These are phyloP conservation scores for Xenentodon cancila DNA, from an alignment of 2,797 vertebrate genomes.

Conservation along the genomic window DNA sequence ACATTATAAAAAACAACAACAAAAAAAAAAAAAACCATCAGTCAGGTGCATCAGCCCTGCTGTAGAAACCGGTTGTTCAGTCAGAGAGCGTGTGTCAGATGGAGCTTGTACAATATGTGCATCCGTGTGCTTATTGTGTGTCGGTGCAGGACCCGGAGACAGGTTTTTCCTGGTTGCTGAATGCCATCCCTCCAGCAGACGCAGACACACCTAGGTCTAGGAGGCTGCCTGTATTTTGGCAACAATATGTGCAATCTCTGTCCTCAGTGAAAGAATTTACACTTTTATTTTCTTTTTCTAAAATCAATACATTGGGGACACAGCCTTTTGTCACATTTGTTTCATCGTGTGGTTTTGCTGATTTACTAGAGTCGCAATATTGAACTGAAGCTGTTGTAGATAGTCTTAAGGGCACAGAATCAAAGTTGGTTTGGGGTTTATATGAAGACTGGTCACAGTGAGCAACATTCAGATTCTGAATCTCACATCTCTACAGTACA, in stretches of 20 bases:
- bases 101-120: slow-evolving; percentile 36
- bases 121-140: slow-evolving; percentile 17
- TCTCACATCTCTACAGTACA: neutral
- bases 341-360: neutral
- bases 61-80: slow-evolving; percentile 64
- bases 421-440: neutral
- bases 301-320: neutral
- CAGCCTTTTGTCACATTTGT: neutral
- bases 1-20: neutral
- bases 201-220: slow-evolving; percentile 62
- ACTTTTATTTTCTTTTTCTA: too few relatives aligned
- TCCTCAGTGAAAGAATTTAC: slow-evolving; percentile 12
- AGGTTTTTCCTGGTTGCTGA: slow-evolving; percentile 79
- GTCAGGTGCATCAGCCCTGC: slow-evolving; percentile 16
- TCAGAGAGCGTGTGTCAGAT: slow-evolving; percentile 47
- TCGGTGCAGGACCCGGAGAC: slow-evolving; percentile 47
- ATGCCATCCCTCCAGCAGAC: slow-evolving; percentile 59
- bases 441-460: neutral
- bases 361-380: neutral
- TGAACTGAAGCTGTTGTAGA: neutral
- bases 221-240: slow-evolving; percentile 44
- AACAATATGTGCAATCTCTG: slow-evolving; percentile 30
- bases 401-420: neutral
- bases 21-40: slow-evolving; percentile 35
- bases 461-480: neutral